Evolutionary conservation across 2,888 invertebrate genomes (phyloP).

Genomic region (Nomada hirtipes): DNA sequence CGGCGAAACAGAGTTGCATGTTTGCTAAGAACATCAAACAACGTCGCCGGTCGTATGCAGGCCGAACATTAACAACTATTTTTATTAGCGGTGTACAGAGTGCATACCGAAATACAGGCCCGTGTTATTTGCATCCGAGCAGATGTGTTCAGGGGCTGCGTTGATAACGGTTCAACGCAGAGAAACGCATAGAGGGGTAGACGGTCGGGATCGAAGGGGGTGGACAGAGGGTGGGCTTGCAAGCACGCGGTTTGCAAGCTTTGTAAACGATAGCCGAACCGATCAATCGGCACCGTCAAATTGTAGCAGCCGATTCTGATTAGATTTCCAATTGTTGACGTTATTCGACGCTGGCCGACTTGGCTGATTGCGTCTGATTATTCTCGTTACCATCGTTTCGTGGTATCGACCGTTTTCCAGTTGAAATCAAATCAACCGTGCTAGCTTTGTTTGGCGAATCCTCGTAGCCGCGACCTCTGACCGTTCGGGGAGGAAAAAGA

Average conservation of each 20-base stretch:
- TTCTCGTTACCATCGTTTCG: slow-evolving; percentile 59
- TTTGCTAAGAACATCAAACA: slow-evolving; percentile 58
- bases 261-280: slow-evolving; percentile 73
- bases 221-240: slow-evolving; percentile 28
- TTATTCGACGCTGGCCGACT: slow-evolving; percentile 71
- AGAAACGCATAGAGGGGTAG: slow-evolving; percentile 37
- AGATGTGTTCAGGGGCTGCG: slow-evolving; percentile 59
- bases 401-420: slow-evolving; percentile 53
- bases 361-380: slow-evolving; percentile 71
- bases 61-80: slow-evolving; percentile 60
- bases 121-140: slow-evolving; percentile 59
- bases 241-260: slow-evolving; percentile 72
- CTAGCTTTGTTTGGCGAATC: slow-evolving; percentile 31
- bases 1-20: slow-evolving; percentile 8
- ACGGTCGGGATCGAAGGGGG: neutral
- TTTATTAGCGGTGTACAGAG: slow-evolving; percentile 58
- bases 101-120: slow-evolving; percentile 57
- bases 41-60: slow-evolving; percentile 41
- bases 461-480: slow-evolving; percentile 4
- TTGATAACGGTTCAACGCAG: slow-evolving; percentile 68
- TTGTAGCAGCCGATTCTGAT: slow-evolving; percentile 75
- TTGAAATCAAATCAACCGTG: slow-evolving; percentile 44
- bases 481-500: neutral
- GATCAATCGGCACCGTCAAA: slow-evolving; percentile 73
- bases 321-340: slow-evolving; percentile 75